Percentiles rank a stretch among this genome's conserved stretches.
Evolutionary conservation across 2,113 vertebrate species (phyloP).

Genomic region (Verasper variegatus): DNA sequence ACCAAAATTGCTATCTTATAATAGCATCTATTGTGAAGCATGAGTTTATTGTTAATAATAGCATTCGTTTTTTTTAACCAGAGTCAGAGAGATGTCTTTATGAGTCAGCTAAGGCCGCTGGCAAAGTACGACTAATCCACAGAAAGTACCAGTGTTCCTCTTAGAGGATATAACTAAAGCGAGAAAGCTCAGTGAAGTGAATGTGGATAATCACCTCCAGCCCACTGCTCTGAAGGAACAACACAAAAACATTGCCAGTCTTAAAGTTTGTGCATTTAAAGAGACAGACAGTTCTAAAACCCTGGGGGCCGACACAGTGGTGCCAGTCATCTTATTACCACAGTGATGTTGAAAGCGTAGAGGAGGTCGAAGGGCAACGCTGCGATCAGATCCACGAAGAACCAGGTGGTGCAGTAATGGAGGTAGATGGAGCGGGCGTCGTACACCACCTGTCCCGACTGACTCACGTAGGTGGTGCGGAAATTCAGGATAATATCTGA

Average conservation of each 20-base stretch:
- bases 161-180: conserved; percentile 21
- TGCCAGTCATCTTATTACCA: conserved; percentile 83
- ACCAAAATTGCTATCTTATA: background rate
- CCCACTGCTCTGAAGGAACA: conserved; percentile 6
- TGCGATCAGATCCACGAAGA: conserved; percentile 91
- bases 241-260: background rate
- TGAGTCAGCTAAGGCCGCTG: conserved; percentile 26
- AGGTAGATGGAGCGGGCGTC: conserved; percentile 89
- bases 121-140: conserved; percentile 20
- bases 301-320: background rate
- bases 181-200: conserved; percentile 45
- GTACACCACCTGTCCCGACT: conserved; percentile 91
- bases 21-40: background rate
- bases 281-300: background rate
- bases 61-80: background rate
- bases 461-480: conserved; percentile 89
- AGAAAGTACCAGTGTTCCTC: conserved; percentile 16
- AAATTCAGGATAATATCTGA: conserved; percentile 92
- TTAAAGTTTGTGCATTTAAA: conserved; percentile 1
- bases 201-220: conserved; percentile 29
- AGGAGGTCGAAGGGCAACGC: conserved; percentile 93
- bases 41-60: conserved; percentile 4
- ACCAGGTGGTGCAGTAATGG: conserved; percentile 92
- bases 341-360: conserved; percentile 90
- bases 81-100: conserved; percentile 13